Conservation (phyloP, 2,888 invertebrate genomes). For the Heterodera filipjevi region DNA sequence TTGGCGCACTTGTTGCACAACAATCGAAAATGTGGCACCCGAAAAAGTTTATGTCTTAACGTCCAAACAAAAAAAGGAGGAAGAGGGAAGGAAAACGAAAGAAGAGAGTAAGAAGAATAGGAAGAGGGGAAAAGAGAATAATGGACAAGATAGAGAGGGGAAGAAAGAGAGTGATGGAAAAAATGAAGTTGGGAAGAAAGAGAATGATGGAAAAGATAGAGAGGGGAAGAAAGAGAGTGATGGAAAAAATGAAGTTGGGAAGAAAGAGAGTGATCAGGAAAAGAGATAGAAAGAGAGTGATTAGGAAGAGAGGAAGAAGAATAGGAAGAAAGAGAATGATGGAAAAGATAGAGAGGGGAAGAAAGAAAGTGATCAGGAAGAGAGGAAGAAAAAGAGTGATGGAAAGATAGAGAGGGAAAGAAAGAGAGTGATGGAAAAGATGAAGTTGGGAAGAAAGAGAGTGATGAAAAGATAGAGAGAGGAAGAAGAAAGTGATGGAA, state of each 20-base stretch:
- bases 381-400: background rate
- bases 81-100: background rate
- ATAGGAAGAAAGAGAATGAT: background rate
- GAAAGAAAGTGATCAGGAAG: background rate
- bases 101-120: background rate
- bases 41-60: background rate
- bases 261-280: background rate
- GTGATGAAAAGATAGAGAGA: too few species aligned
- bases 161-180: background rate
- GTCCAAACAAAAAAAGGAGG: background rate
- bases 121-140: background rate
- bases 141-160: background rate
- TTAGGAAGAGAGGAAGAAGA: background rate
- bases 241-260: too few species aligned
- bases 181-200: background rate
- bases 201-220: background rate
- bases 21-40: background rate
- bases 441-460: background rate
- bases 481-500: too few species aligned
- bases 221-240: too few species aligned
- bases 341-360: too few species aligned
- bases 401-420: background rate
- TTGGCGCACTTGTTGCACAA: constrained; percentile 8
- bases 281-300: background rate
- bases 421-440: background rate